Conservation (phyloP, 2,113 vertebrate species). For the Actenoides lindsayi region DNA sequence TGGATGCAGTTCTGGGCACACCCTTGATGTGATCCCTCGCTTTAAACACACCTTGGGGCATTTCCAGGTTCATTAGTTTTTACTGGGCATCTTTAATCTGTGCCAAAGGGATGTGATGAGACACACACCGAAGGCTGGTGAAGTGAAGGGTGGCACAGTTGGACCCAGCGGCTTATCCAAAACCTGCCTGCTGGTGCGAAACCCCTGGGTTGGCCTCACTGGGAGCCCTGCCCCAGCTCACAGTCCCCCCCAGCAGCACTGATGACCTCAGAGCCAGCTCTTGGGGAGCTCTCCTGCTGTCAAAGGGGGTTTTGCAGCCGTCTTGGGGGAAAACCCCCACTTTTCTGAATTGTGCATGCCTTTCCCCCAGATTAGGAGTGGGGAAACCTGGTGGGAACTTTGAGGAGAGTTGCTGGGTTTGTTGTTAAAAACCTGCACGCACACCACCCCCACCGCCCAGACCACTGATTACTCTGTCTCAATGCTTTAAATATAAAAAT, state of each 20-base stretch:
- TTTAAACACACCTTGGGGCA: background rate
- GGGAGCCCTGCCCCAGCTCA: background rate
- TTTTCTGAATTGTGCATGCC: background rate
- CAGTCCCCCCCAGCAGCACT: background rate
- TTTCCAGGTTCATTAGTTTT: background rate
- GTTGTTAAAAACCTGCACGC: constrained; percentile 2
- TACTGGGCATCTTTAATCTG: background rate
- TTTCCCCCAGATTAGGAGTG: background rate
- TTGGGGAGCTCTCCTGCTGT: background rate
- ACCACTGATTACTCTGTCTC: no score
- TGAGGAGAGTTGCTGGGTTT: background rate
- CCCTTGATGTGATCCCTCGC: background rate
- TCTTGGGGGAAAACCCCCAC: accelerated
- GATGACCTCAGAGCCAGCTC: accelerated
- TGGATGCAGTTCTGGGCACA: background rate
- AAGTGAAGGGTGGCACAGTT: background rate
- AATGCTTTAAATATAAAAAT: no score
- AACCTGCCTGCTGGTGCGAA: background rate
- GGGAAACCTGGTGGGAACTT: background rate
- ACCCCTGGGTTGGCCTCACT: background rate
- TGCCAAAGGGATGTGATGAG: background rate
- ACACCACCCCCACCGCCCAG: background rate
- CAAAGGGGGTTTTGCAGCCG: background rate
- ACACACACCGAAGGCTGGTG: background rate
- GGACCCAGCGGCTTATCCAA: background rate